These are phyloP conservation scores for Sebastes vulpes DNA, from an alignment of 2,797 vertebrate species.

Conservation along the genomic window DNA sequence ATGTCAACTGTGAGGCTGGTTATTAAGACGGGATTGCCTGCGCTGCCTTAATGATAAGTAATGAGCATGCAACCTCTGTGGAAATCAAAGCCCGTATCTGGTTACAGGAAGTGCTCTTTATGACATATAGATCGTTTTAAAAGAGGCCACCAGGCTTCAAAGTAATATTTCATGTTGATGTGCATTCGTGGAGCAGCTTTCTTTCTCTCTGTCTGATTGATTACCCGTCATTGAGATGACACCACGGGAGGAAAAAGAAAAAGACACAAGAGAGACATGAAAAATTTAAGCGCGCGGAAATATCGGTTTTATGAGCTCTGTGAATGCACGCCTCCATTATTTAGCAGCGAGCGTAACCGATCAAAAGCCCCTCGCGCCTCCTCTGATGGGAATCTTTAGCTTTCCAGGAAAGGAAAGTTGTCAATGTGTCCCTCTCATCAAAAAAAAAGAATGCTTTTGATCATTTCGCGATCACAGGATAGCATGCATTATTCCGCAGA, in stretches of 20 bases:
- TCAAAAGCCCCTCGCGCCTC: slow-evolving; percentile 58
- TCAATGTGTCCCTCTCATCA: slow-evolving; percentile 38
- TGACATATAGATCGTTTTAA: neutral
- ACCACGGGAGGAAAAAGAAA: neutral
- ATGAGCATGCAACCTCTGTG: slow-evolving; percentile 47
- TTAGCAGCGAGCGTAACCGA: slow-evolving; percentile 52
- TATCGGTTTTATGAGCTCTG: slow-evolving; percentile 18
- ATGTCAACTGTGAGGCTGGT: slow-evolving; percentile 46
- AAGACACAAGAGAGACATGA: neutral
- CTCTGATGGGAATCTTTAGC: slow-evolving; percentile 30
- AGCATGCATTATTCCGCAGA: slow-evolving; percentile 61
- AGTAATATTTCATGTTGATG: neutral
- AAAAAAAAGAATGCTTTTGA: slow-evolving; percentile 56
- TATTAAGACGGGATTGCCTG: slow-evolving; percentile 55
- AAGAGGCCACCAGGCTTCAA: neutral
- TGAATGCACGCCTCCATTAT: slow-evolving; percentile 62
- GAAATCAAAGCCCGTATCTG: slow-evolving; percentile 40
- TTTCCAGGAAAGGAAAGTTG: slow-evolving; percentile 53
- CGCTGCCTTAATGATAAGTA: slow-evolving; percentile 47
- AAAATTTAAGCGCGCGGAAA: slow-evolving; percentile 15
- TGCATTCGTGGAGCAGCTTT: neutral
- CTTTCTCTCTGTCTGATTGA: neutral
- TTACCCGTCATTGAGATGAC: neutral
- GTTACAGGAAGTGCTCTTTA: slow-evolving; percentile 1
- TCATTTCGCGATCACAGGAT: slow-evolving; percentile 62